Evolutionary conservation across 2,797 vertebrate species (phyloP).

Genomic region (Perodicticus potto): DNA sequence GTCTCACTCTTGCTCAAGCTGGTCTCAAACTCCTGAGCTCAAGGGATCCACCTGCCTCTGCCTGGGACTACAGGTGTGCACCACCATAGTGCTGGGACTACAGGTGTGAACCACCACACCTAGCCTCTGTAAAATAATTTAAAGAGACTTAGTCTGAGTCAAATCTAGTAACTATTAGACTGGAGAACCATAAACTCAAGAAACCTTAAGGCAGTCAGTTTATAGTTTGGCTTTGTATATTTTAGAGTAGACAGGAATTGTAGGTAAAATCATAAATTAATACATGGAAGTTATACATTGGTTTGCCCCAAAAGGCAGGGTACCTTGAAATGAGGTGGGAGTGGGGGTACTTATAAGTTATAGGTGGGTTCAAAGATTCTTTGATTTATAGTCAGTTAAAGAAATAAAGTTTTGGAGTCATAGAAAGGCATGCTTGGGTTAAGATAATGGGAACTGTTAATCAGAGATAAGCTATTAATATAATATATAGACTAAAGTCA

Average conservation of each 20-base stretch:
- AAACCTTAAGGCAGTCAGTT: neutral
- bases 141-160: neutral
- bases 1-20: too few relatives aligned
- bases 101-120: too few relatives aligned
- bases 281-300: neutral
- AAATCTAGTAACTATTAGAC: neutral
- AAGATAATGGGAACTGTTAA: neutral
- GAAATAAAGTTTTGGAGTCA: neutral
- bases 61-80: too few relatives aligned
- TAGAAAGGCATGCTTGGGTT: neutral
- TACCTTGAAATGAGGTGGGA: neutral
- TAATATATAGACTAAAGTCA: neutral
- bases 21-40: too few relatives aligned
- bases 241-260: neutral
- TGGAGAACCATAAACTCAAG: neutral
- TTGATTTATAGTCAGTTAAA: neutral
- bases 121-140: neutral
- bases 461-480: neutral
- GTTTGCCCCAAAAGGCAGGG: neutral
- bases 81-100: too few relatives aligned
- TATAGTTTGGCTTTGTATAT: neutral
- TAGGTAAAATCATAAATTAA: neutral
- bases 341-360: neutral
- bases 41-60: too few relatives aligned
- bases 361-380: neutral